Base-by-base conservation (phyloP, 2,113 vertebrate genomes). In the Stigmatopora nigra region DNA sequence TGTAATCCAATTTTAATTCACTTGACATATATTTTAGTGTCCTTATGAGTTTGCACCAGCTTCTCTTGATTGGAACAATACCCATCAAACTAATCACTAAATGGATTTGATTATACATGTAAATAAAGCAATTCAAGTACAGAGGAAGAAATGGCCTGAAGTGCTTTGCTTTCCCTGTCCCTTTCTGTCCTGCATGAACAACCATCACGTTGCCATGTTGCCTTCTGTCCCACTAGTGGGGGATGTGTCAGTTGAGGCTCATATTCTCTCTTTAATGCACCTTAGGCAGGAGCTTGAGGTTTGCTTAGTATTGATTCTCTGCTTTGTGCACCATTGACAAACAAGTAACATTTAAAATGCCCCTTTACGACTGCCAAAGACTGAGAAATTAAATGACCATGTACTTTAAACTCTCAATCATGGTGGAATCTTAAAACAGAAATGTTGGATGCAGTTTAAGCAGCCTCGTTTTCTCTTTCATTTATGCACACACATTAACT, bases 221-320 rank as follows among this genome's bases (percentile, higher is more conserved):
- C 82, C 75, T 81, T 80, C 80, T 82, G 78, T 73, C 73, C 77
- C 72, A 69, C 73, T 79, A 59, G 74, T 75, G 41, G 78, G 80
- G 84, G 82, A 77, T 63, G 77, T 78, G 78, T 70, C 75, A 55
- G 64, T 70, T 63, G 10, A 38, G 35, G 69, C 71, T 67, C 4
- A 20, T 64, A 41, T 63, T 70, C 60, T 56, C 56, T 65, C 45
- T 62, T 71, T 59, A 36, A 44, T 63, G 68, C 75, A 73, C 60
- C 76, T 75, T 64, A 71, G 61, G 25, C 59, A 49, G 67, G 41
- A 5, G 41, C 16, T 35, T 65, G 58, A 57, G 35, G 58, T 65
- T 36, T 3, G 11, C 47, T 64, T 57, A n/a, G 20, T 63, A n/a
- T 52, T 31, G 57, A 63, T 8, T 64, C 31, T 17, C 12, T 17